These are phyloP conservation scores for Rhamphomyia laevipes DNA, from an alignment of 2,888 invertebrate genomes.

Conservation along the genomic window DNA sequence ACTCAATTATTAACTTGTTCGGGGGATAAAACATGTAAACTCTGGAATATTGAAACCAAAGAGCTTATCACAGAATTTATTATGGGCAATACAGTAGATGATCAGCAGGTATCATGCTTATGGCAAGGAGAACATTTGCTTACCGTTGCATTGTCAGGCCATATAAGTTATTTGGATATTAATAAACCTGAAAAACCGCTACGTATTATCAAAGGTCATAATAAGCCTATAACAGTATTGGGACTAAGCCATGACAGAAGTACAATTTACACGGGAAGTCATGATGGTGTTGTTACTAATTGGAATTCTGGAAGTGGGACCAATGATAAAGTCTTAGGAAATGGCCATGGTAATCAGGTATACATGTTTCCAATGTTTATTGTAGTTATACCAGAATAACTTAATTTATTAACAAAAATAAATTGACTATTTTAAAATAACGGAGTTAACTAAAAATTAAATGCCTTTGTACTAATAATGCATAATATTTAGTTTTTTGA, in stretches of 20 bases:
- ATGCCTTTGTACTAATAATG: too few relatives aligned
- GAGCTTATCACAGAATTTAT: conserved; percentile 67
- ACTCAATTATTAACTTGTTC: conserved; percentile 84
- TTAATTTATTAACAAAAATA: too few relatives aligned
- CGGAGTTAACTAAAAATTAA: too few relatives aligned
- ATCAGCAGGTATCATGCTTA: conserved; percentile 86
- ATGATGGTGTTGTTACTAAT: conserved; percentile 78
- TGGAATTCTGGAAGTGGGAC: conserved; percentile 76
- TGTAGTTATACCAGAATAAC: too few relatives aligned
- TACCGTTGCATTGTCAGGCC: conserved; percentile 89
- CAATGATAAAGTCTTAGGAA: conserved; percentile 67
- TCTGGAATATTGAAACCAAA: conserved; percentile 84
- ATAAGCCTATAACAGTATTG: conserved; percentile 91
- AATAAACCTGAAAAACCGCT: conserved; percentile 71
- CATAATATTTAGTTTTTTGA: too few relatives aligned
- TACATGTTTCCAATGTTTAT: too few relatives aligned
- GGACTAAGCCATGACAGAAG: conserved; percentile 60
- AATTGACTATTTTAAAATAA: too few relatives aligned
- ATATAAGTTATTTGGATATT: conserved; percentile 85
- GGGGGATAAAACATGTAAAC: conserved; percentile 92
- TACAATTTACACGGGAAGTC: conserved; percentile 83
- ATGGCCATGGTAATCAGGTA: conserved; percentile 93
- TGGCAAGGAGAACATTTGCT: conserved; percentile 88
- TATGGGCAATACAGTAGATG: conserved; percentile 77
- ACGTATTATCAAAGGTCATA: conserved; percentile 86